These are phyloP conservation scores for Drosophila teissieri DNA, from an alignment of 1,140 invertebrate species.

Conservation along the genomic window DNA sequence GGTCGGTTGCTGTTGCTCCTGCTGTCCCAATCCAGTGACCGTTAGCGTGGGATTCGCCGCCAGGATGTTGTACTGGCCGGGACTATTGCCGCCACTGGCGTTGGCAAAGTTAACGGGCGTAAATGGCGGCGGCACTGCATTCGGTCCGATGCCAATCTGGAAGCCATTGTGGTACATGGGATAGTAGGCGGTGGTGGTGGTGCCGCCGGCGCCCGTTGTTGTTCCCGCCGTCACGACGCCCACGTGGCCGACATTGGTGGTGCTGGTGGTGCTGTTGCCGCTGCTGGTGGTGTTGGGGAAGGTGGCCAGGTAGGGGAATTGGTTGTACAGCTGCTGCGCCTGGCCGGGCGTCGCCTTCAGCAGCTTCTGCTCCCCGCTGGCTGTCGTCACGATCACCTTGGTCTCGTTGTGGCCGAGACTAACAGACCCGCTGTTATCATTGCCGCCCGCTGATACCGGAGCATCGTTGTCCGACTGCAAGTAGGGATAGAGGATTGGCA, in stretches of 20 bases:
- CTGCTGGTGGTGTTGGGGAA: slow-evolving; percentile 62
- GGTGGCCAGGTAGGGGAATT: slow-evolving; percentile 79
- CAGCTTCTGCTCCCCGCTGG: slow-evolving; percentile 63
- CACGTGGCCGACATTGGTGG: slow-evolving; percentile 43
- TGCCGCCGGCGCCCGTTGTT: slow-evolving; percentile 9
- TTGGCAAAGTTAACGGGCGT: slow-evolving; percentile 80
- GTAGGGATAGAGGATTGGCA: slow-evolving; percentile 6
- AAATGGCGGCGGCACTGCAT: slow-evolving; percentile 79
- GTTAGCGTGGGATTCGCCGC: slow-evolving; percentile 60
- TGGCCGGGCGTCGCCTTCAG: slow-evolving; percentile 60
- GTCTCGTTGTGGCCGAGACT: slow-evolving; percentile 72
- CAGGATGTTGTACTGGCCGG: slow-evolving; percentile 71
- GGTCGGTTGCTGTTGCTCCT: slow-evolving; percentile 40
- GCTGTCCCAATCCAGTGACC: slow-evolving; percentile 40
- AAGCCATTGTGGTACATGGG: slow-evolving; percentile 85
- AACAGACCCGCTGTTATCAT: slow-evolving; percentile 82
- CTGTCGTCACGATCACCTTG: slow-evolving; percentile 74
- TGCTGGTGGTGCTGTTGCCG: slow-evolving; percentile 33
- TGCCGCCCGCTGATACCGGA: slow-evolving; percentile 34
- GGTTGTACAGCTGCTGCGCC: slow-evolving; percentile 73
- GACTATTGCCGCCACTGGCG: slow-evolving; percentile 62
- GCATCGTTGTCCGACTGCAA: slow-evolving; percentile 55
- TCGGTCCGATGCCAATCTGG: slow-evolving; percentile 77
- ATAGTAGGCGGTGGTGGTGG: slow-evolving; percentile 72
- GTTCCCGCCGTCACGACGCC: slow-evolving; percentile 18